Base-by-base conservation (phyloP, 2,113 vertebrate species). In the Pachyramphus minor region DNA sequence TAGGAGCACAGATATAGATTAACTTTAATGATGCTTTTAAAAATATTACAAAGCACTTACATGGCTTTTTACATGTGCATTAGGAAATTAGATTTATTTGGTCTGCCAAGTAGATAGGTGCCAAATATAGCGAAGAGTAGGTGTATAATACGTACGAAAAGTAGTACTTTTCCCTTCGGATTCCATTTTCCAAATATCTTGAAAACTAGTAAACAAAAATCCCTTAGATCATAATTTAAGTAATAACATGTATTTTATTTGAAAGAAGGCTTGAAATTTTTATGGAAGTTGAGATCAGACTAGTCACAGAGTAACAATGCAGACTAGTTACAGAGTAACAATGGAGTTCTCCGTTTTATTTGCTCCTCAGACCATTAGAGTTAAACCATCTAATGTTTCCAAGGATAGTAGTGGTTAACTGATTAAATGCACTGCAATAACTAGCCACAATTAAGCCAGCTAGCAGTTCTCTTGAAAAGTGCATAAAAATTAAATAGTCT, bases 1-100 rank as follows among this genome's bases (percentile, higher is more conserved):
- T 50, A 83, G 58, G 58, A 94, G 37, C 56, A 87, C n/a, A 66
- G 74, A 83, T 59, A 80, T 4, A 94, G 41, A 93, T 92, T 89
- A 92, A 87, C 50, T 96, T 87, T 94, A 96, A 95, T 89, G 76
- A 84, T 60, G 76, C 86, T 93, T 94, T 97, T 71, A 93, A 96
- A 96, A 95, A 85, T 76, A 84, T 85, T 96, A 85, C 66, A 74
- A 87, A 94, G 67, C n/a, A 94, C 84, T 95, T 96, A 89, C 33
- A 50, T 42, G 69, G 59, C 45, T 95, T 93, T 89, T 91, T 59
- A 73, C 14, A 28, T 80, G 30, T 85, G 58, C 71, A 17, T 91
- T 76, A 89, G 63, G 39, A 63, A 90, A 55, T 63, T 89, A 83
- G 60, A 93, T 69, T 93, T 95, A 78, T 90, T 96, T 90, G 53